Percentiles rank a stretch among this genome's conserved stretches.
These are phyloP conservation scores for Drosophila murphyi DNA, from an alignment of 1,140 invertebrate species.

Conservation along the genomic window DNA sequence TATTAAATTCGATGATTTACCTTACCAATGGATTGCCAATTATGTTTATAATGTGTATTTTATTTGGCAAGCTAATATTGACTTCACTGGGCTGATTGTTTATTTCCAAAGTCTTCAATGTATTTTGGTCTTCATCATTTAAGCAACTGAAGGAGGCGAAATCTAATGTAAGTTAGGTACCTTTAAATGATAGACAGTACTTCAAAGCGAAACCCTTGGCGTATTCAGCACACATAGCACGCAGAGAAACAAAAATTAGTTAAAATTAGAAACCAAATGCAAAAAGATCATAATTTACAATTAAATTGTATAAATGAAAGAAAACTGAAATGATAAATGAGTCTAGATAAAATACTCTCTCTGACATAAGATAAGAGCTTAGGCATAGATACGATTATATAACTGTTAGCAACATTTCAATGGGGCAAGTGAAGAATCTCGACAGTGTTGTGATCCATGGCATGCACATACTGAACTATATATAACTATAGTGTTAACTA, in stretches of 20 bases:
- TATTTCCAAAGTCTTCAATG: not conserved
- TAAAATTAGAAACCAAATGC: constrained; percentile 60
- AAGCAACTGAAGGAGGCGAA: constrained; percentile 25
- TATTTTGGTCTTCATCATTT: not conserved
- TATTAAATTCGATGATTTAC: no score
- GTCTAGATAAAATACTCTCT: constrained; percentile 15
- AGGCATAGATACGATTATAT: constrained; percentile 41
- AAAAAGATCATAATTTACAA: constrained; percentile 69
- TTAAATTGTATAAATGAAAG: constrained; percentile 72
- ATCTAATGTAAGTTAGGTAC: constrained; percentile 84
- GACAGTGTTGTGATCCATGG: constrained; percentile 80
- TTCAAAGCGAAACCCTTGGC: constrained; percentile 42
- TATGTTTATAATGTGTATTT: no score
- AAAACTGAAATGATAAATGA: constrained; percentile 8
- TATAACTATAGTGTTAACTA: constrained; percentile 45
- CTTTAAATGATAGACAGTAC: constrained; percentile 53
- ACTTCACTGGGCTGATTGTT: not conserved
- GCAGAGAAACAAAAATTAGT: constrained; percentile 45
- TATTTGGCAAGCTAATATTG: no score
- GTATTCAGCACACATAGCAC: constrained; percentile 61
- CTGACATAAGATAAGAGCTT: constrained; percentile 52
- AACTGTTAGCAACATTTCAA: constrained; percentile 62
- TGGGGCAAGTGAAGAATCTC: constrained; percentile 61
- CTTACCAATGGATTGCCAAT: no score
- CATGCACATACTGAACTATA: constrained; percentile 77